Evolutionary conservation across 2,888 invertebrate species (phyloP), one percentile per base, ranked within the genome.

Genomic region (Cryptocheilus praepositus): DNA sequence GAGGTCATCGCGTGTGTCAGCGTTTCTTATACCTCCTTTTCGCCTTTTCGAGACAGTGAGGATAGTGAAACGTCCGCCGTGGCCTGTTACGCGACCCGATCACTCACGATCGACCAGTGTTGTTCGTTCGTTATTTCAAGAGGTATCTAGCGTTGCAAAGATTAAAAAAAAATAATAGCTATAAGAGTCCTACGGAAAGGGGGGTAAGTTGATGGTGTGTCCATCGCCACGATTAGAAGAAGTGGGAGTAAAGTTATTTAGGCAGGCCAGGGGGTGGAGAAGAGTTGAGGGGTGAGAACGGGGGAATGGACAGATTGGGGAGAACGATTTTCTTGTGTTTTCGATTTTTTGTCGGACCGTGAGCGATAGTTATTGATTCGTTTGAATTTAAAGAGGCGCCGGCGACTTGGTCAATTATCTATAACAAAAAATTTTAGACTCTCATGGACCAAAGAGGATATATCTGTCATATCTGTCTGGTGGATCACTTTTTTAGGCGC

Each of bases 121-220:
- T 79, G 73, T 79, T 79, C 72, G 77, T 79, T 79, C 69, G 73
- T 79, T 79, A 75, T 77, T 63, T 79, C 79, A 68, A 77, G 64
- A 79, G 70, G 71, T 79, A 79, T 79, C 76, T 79, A 79, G 76
- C 69, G 67, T 76, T 73, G 76, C 74, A 79, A 79, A 73, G 73
- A 76, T 79, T 36, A 69, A 72, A 63, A 64, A 69, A 57, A 49
- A 64, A 52, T 69, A 73, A 60, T 76, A 78, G 71, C 52, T 61
- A 57, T 75, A 18, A 73, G 71, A 68, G 49, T 36, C 36, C 36
- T 36, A 36, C 36, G 36, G 36, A 36, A 36, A 36, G 57, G 55
- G 66, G 66, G 52, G 64, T 52, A 22, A n/a, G 54, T 52, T 57
- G 28, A 7, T 62, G 68, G 63, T 61, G 59, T 52, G 60, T 65